Evolutionary conservation across 2,797 vertebrate genomes (phyloP).

Genomic region (Stomatorhinus walkeri): DNA sequence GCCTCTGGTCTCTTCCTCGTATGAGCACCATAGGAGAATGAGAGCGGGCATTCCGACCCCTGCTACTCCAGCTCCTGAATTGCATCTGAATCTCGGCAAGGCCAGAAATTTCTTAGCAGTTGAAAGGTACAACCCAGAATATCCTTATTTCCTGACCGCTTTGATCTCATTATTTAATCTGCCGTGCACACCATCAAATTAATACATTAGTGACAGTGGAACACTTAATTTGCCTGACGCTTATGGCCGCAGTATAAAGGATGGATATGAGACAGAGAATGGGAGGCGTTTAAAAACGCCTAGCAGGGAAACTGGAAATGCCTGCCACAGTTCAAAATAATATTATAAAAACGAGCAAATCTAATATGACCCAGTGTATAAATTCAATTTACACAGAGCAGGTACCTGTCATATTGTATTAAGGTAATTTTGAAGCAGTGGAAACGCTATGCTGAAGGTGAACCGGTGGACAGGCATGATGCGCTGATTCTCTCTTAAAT

Average conservation of each 20-base stretch:
- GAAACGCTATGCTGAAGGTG: conserved; percentile 34
- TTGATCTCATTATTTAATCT: conserved; percentile 13
- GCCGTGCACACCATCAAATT: background rate
- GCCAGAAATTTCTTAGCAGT: background rate
- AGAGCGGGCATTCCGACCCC: background rate
- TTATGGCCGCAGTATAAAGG: background rate
- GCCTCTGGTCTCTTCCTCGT: background rate
- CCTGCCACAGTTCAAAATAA: background rate
- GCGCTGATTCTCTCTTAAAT: background rate
- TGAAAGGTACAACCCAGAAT: background rate
- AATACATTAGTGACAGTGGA: background rate
- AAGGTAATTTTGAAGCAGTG: conserved; percentile 29
- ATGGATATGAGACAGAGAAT: background rate
- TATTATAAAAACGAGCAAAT: conserved; percentile 19
- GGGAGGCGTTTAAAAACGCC: conserved; percentile 7
- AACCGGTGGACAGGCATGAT: background rate
- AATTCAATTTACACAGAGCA: conserved; percentile 19
- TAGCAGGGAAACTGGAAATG: conserved; percentile 17
- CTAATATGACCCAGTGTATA: conserved; percentile 20
- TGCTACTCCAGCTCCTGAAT: background rate
- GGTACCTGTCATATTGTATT: conserved; percentile 19
- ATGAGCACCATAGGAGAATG: background rate
- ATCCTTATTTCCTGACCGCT: background rate
- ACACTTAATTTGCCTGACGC: background rate
- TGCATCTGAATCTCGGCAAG: background rate